Percentiles rank a stretch among this genome's conserved stretches.
Evolutionary conservation across 2,113 vertebrate genomes (phyloP).

Genomic region (Leptocoma aspasia): DNA sequence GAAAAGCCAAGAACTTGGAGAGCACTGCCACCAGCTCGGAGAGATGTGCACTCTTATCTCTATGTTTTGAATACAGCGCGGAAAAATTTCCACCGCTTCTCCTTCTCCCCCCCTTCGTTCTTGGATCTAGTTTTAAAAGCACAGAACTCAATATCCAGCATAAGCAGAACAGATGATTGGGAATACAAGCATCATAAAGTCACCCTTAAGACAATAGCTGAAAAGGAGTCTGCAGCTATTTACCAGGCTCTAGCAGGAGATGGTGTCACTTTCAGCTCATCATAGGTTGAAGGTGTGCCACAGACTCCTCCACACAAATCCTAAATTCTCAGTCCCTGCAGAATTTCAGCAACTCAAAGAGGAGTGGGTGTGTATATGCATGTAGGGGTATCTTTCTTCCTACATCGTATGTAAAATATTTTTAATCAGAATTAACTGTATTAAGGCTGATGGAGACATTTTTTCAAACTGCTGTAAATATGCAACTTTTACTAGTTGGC

Average conservation of each 20-base stretch:
- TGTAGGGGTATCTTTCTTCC: neutral
- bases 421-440: neutral
- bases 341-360: neutral
- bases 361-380: rapidly evolving
- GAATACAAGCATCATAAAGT: neutral
- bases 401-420: neutral
- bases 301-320: neutral
- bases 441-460: neutral
- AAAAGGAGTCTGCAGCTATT: neutral
- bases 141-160: neutral
- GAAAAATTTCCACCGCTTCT: neutral
- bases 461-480: neutral
- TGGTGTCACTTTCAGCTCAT: neutral
- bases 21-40: rapidly evolving
- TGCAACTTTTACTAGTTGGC: neutral
- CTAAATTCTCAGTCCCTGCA: neutral
- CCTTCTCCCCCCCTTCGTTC: neutral
- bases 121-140: neutral
- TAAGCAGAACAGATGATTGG: neutral
- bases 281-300: neutral
- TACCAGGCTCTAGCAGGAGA: neutral
- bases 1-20: rapidly evolving
- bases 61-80: rapidly evolving
- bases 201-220: neutral
- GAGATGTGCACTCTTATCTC: neutral